Conservation (phyloP, 2,113 vertebrate species). For the Phasianus colchicus region DNA sequence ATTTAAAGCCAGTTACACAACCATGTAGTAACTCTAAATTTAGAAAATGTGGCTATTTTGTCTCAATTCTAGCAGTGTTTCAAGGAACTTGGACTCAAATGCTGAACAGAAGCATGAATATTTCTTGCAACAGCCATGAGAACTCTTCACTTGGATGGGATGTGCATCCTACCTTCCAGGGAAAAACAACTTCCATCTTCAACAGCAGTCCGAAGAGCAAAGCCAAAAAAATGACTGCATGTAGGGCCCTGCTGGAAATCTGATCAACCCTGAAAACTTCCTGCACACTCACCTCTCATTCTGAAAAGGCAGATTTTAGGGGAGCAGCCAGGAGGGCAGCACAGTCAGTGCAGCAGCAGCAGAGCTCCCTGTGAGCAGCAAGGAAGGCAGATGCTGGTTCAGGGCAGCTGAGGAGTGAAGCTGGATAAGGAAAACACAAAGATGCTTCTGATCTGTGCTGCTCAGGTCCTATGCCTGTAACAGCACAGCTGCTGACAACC, state of each 20-base stretch:
- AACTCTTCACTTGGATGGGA: not conserved
- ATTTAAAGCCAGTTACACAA: not conserved
- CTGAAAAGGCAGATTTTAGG: not conserved
- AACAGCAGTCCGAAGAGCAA: not conserved
- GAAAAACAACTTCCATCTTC: not conserved
- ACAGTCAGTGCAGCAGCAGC: not conserved
- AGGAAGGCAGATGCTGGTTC: not conserved
- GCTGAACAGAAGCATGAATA: not conserved
- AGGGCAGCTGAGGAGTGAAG: fast-evolving
- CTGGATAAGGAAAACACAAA: not conserved
- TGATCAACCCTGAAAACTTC: not conserved
- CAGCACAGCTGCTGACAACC: not conserved
- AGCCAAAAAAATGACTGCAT: not conserved
- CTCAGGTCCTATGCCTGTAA: not conserved
- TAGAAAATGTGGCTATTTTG: not conserved
- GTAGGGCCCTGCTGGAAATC: not conserved
- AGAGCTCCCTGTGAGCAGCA: not conserved
- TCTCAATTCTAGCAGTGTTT: not conserved
- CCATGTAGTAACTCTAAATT: not conserved
- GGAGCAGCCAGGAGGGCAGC: not conserved
- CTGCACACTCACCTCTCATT: fast-evolving
- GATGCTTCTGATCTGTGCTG: not conserved
- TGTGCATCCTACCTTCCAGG: not conserved
- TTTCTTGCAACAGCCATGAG: not conserved
- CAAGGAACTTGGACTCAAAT: not conserved